Base-by-base conservation (phyloP, 2,113 vertebrate genomes). In the Strigops habroptila region DNA sequence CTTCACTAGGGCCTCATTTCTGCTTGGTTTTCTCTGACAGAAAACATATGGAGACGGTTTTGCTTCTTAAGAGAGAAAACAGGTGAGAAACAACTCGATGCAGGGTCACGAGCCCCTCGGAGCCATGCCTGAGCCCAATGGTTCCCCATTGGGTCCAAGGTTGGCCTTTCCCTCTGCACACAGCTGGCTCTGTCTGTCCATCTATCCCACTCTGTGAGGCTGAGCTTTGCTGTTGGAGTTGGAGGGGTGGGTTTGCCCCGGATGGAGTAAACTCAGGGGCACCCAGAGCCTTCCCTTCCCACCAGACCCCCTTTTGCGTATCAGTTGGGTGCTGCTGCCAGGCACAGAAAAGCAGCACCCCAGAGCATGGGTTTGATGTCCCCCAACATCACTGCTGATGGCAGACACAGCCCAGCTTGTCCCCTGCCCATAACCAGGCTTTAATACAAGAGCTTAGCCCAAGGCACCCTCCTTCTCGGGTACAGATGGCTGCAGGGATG, bases 341-440 rank as follows among this genome's bases (percentile, higher is more conserved):
- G 15, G 18, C 22, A 28, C 0, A 10, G 37, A 44, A 91, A 79
- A 89, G 10, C 2, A 1, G 7, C 43, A 13, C 33, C 28, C 30
- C 9, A 22, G 43, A 22, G 12, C 3, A 8, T 67, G 60, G 76
- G 28, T 18, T 80, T 8, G 18, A 14, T 74, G 33, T 83, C 39
- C n/a, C 19, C 8, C 27, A 30, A 0, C 0, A 0, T 7, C n/a
- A 27, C 41, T 10, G 63, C 39, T 19, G 14, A 43, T 21, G 27
- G 53, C 43, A 57, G 53, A 23, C 53, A 64, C 3, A 83, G 30
- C 16, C 41, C 37, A 68, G 37, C 28, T 52, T 46, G 41, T 62
- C 28, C 33, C 22, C 53, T 86, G 63, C 5, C 0, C 2, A 0
- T 18, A 71, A 18, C 10, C 0, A 0, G 44, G 8, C 35, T 86